phyloP scores from a whole-genome alignment of 2,797 vertebrate genomes.

The Cuniculus paca region DNA sequence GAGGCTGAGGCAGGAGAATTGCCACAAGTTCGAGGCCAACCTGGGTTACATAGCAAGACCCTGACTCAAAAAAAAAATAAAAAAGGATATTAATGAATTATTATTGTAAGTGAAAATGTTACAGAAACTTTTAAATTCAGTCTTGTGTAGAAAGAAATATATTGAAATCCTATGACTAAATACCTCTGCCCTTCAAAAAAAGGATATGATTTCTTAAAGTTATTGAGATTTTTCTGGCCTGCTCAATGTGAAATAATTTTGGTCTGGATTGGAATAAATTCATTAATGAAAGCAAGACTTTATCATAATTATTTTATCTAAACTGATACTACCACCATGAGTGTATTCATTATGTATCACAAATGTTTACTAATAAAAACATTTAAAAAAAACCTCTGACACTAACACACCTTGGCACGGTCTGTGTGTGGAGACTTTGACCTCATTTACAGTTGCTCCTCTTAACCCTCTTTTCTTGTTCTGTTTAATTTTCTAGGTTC shows the following conservation, averaged over 20 bases:
- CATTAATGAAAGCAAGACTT: slow-evolving; percentile 26
- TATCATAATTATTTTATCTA: slow-evolving; percentile 63
- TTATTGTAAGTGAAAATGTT: background rate
- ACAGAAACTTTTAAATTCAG: background rate
- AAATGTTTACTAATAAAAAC: background rate
- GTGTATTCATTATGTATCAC: background rate
- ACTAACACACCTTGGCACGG: slow-evolving; percentile 9
- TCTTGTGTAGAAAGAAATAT: background rate
- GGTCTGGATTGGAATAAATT: slow-evolving; percentile 52
- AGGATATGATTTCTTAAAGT: slow-evolving; percentile 8
- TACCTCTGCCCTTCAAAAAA: background rate
- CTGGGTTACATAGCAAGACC: background rate
- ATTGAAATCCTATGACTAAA: background rate
- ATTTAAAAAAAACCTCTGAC: slow-evolving; percentile 32
- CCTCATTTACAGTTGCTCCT: background rate
- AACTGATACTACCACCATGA: background rate
- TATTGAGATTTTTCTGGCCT: slow-evolving; percentile 17
- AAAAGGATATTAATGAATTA: background rate
- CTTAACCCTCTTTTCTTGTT: slow-evolving; percentile 60
- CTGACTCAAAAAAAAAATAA: background rate
- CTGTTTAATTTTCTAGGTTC: slow-evolving; percentile 90
- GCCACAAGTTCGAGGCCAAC: background rate
- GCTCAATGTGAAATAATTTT: slow-evolving; percentile 40
- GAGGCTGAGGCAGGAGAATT: background rate
- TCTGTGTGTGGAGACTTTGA: slow-evolving; percentile 28